Conservation (phyloP, 2,888 invertebrate genomes). For the Trileptium ribeirensis region DNA sequence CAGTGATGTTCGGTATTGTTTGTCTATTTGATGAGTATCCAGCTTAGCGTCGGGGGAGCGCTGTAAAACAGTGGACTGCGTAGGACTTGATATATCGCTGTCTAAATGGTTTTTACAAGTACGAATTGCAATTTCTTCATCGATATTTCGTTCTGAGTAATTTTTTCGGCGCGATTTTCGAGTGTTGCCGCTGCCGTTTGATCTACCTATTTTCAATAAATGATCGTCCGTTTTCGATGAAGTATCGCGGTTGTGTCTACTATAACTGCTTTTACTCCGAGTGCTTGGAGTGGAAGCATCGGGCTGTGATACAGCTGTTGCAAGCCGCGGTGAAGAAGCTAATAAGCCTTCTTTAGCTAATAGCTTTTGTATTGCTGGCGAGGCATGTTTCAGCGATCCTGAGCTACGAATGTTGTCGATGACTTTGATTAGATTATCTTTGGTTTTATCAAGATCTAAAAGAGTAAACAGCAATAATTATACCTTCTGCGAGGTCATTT, state of each 20-base stretch:
- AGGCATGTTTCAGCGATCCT: constrained; percentile 32
- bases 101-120: too few species aligned
- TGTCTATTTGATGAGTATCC: too few species aligned
- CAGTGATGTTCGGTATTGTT: too few species aligned
- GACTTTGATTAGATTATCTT: constrained; percentile 26
- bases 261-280: background rate
- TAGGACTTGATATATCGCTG: too few species aligned
- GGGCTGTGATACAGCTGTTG: background rate
- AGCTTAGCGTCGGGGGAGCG: too few species aligned
- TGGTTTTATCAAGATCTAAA: constrained; percentile 25
- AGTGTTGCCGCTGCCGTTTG: background rate
- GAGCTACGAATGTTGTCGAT: constrained; percentile 39
- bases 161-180: constrained; percentile 37
- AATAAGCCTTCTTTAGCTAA: background rate
- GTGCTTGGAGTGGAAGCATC: too few species aligned
- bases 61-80: too few species aligned
- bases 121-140: constrained; percentile 41
- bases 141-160: constrained; percentile 42
- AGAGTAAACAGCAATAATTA: too few species aligned
- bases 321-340: too few species aligned
- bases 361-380: background rate
- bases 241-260: background rate
- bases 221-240: background rate
- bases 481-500: too few species aligned
- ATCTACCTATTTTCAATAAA: background rate